Evolutionary conservation across 2,888 invertebrate species (phyloP), one percentile per base, ranked within the genome.

Genomic region (Pristionchus arcanus): DNA sequence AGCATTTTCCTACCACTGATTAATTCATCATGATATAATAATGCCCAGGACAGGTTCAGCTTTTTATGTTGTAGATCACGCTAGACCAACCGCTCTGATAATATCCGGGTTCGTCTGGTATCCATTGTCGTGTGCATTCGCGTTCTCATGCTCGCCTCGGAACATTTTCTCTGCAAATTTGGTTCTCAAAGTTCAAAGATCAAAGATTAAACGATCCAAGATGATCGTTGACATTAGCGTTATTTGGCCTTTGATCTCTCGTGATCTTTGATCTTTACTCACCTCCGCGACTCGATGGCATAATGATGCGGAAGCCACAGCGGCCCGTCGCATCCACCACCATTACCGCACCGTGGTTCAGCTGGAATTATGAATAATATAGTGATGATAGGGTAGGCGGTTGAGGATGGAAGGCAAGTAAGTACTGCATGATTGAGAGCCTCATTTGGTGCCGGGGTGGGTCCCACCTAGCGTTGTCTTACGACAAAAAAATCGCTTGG

Each of bases 291-390:
- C 21, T 42, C 42, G 42, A n/a, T 3, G 77, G 81, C 4, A n/a
- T 28, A 53, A 81, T 81, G 15, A 81, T 53, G 4, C 49, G 9
- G 81, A 81, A 81, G 9, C 81, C 81, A n/a, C 25, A 28, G n/a
- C 28, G n/a, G n/a, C 81, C 81, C 49, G 15, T 53, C 81, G 49
- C 49, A 11, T 81, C 81, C n/a, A 81, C 81, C 15, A 28, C 28
- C 81, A 81, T 81, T 13, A 81, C 49, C 15, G 81, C 81, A 1
- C 81, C 81, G 81, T 81, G 42, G 53, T 81, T 81, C n/a, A 53
- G 49, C 81, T 81, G 53, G 0, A 77, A 77, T 71, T 19, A 28
- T 7, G 16, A 7, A 11, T 5, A 4, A 16, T 4, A 74, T 25
- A 15, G 74, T 16, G 19, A 5, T 19, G 11, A 0, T 74, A 74